A percentile compares a stretch with the other conserved stretches of the same genome.
phyloP scores from a whole-genome alignment of 2,113 vertebrate species.

The Pelusios castaneus region DNA sequence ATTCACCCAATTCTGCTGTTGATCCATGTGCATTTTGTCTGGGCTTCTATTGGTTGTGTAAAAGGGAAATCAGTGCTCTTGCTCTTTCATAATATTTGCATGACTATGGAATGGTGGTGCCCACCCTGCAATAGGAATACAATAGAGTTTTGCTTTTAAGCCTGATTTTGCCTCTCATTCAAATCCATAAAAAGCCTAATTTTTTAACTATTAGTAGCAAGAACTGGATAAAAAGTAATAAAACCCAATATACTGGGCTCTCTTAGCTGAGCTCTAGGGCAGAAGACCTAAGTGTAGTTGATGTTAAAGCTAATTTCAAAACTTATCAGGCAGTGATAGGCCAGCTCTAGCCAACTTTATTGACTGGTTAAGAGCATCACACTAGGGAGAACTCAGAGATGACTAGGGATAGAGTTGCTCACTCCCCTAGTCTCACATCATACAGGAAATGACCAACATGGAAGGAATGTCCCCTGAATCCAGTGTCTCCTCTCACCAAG shows the following conservation, averaged over 20 bases:
- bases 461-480: not conserved
- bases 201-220: not conserved
- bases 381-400: not conserved
- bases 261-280: not conserved
- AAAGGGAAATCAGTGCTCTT: not conserved
- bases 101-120: not conserved
- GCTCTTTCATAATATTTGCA: slow-evolving; percentile 9
- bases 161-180: not conserved
- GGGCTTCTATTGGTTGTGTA: not conserved
- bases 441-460: not conserved
- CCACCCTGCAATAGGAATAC: not conserved
- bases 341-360: not conserved
- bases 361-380: too few species aligned
- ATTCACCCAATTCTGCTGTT: not conserved
- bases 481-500: not conserved
- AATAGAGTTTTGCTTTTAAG: not conserved
- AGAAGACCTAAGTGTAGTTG: rapidly evolving
- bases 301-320: not conserved
- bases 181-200: not conserved
- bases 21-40: not conserved
- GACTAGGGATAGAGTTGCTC: not conserved
- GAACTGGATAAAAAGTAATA: not conserved
- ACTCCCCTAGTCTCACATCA: not conserved
- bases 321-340: rapidly evolving
- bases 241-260: not conserved